These are phyloP conservation scores for Himalopsyche phryganea DNA, from an alignment of 1,140 invertebrate species.

Conservation along the genomic window DNA sequence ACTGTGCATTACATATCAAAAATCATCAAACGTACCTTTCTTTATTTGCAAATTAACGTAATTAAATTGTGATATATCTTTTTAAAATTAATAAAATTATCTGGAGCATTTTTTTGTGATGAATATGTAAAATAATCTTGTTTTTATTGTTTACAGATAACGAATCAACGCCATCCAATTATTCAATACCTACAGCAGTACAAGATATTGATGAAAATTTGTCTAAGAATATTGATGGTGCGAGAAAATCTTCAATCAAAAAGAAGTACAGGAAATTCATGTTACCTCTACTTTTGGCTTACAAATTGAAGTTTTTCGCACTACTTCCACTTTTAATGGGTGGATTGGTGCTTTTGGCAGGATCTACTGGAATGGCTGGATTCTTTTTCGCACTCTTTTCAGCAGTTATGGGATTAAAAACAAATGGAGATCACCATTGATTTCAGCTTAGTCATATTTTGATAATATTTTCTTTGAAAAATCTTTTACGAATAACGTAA, in stretches of 20 bases:
- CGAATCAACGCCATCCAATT: slow-evolving; percentile 5
- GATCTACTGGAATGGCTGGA: slow-evolving; percentile 72
- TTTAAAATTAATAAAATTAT: too few relatives aligned
- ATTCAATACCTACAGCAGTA: not conserved
- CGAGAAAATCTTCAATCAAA: slow-evolving; percentile 46
- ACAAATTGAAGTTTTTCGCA: slow-evolving; percentile 78
- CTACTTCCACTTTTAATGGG: slow-evolving; percentile 72
- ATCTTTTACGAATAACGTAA: too few relatives aligned
- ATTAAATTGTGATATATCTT: too few relatives aligned
- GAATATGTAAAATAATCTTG: too few relatives aligned
- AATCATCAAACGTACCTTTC: too few relatives aligned
- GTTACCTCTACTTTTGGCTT: slow-evolving; percentile 71
- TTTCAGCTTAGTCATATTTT: not conserved
- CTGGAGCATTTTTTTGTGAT: too few relatives aligned
- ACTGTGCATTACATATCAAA: too few relatives aligned
- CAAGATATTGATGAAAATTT: not conserved
- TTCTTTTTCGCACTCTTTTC: slow-evolving; percentile 83
- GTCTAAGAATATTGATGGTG: not conserved
- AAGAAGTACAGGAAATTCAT: slow-evolving; percentile 67
- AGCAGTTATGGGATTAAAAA: slow-evolving; percentile 57
- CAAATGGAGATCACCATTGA: slow-evolving; percentile 24
- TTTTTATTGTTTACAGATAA: not conserved
- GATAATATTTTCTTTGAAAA: too few relatives aligned
- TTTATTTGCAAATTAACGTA: too few relatives aligned
- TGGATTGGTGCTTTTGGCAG: slow-evolving; percentile 67